Conservation (phyloP, 2,113 vertebrate species). For the Girardinichthys multiradiatus region DNA sequence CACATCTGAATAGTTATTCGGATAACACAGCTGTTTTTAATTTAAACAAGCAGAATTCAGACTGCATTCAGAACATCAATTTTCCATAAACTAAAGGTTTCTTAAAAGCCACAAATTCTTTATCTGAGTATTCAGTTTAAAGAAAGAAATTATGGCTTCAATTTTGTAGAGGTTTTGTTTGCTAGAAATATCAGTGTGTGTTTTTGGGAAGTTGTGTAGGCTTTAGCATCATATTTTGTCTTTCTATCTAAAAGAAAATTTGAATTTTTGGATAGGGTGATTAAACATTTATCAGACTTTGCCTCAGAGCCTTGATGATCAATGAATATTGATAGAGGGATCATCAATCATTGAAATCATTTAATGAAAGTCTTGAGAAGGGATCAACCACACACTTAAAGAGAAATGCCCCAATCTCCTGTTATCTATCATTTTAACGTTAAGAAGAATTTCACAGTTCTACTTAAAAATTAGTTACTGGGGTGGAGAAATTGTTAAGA, state of each 20-base stretch:
- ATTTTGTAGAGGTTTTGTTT: not conserved
- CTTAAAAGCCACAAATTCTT: not conserved
- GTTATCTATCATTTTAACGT: not conserved
- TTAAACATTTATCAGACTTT: conserved; percentile 66
- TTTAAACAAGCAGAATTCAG: conserved; percentile 5
- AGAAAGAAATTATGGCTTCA: not conserved
- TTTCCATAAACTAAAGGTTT: not conserved
- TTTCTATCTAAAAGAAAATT: conserved; percentile 20
- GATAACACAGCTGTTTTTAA: conserved; percentile 6
- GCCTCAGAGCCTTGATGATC: conserved; percentile 58
- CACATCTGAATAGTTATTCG: conserved; percentile 14
- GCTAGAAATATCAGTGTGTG: not conserved
- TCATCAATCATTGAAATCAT: conserved; percentile 58
- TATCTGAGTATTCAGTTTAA: not conserved
- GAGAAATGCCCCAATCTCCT: conserved; percentile 11
- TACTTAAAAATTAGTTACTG: conserved; percentile 6
- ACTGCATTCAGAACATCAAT: not conserved
- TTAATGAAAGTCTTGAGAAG: conserved; percentile 45
- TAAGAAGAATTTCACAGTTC: not conserved
- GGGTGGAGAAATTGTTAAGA: not conserved
- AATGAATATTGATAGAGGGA: conserved; percentile 74
- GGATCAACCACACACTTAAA: conserved; percentile 29
- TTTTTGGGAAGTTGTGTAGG: not conserved
- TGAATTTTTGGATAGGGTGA: conserved; percentile 48
- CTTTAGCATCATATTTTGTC: not conserved